phyloP scores from a whole-genome alignment of 2,888 invertebrate genomes.

The Hedychridium roseum region DNA sequence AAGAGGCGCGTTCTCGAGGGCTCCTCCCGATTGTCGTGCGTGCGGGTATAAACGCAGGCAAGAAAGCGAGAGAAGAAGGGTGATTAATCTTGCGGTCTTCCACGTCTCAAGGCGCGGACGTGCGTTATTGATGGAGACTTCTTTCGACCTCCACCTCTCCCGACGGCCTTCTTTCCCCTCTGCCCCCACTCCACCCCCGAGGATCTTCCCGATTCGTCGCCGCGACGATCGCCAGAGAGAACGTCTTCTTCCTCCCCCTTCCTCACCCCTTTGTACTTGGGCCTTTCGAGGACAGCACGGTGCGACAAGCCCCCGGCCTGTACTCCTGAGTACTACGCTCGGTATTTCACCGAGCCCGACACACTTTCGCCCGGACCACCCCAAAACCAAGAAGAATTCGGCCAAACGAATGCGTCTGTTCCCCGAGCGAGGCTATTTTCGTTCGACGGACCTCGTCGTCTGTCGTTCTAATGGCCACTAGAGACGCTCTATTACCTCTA shows the following conservation, averaged over 20 bases:
- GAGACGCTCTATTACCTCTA: constrained; percentile 16
- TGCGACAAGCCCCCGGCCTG: constrained; percentile 24
- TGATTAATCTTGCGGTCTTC: constrained; percentile 64
- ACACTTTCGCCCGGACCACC: constrained; percentile 11
- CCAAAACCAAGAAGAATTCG: constrained; percentile 19
- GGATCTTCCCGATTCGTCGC: constrained; percentile 6
- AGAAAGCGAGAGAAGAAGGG: constrained; percentile 59
- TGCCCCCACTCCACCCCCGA: too few relatives aligned
- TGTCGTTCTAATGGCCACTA: constrained; percentile 15
- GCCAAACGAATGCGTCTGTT: background rate
- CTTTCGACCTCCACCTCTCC: constrained; percentile 52
- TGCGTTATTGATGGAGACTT: constrained; percentile 64
- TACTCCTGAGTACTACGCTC: constrained; percentile 23
- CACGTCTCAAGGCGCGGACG: constrained; percentile 62
- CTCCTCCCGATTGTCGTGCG: constrained; percentile 53
- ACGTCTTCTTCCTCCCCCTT: constrained; percentile 12
- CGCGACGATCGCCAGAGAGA: constrained; percentile 7
- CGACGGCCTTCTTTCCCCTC: constrained; percentile 9
- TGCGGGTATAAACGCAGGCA: constrained; percentile 50
- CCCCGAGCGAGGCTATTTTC: constrained; percentile 12
- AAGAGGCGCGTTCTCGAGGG: constrained; percentile 17
- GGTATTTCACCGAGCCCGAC: constrained; percentile 10
- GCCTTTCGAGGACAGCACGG: too few relatives aligned
- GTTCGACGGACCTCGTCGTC: constrained; percentile 6
- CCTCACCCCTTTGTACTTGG: too few relatives aligned